Evolutionary conservation across 2,888 invertebrate species (phyloP).

Genomic region (Ornithoptera priamus): DNA sequence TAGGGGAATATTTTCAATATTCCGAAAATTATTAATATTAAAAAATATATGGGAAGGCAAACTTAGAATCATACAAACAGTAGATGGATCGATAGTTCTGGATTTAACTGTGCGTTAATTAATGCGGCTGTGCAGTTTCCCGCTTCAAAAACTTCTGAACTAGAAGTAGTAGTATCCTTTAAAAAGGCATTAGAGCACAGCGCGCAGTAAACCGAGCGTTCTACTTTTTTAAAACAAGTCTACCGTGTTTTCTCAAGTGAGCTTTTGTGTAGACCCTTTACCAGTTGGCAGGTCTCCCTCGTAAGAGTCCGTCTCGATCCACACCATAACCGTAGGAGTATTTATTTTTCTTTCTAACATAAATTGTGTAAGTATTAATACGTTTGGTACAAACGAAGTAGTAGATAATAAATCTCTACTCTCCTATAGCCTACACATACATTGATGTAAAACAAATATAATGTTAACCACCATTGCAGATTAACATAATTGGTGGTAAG

Average conservation of each 20-base stretch:
- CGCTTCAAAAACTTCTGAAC: constrained; percentile 6
- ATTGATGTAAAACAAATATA: too few relatives aligned
- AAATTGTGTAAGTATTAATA: neutral
- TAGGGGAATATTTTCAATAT: constrained; percentile 1
- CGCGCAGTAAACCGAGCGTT: neutral
- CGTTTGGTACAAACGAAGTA: neutral
- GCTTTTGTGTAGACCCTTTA: neutral
- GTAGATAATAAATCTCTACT: neutral
- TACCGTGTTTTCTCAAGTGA: neutral
- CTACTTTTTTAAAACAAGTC: neutral
- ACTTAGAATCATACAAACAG: constrained; percentile 7
- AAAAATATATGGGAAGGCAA: constrained; percentile 6
- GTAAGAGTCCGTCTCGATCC: neutral
- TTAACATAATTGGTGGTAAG: too few relatives aligned
- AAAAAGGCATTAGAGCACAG: constrained; percentile 4
- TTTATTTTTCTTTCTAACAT: neutral
- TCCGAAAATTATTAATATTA: constrained; percentile 2
- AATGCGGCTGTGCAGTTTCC: constrained; percentile 11
- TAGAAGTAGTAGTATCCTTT: constrained; percentile 1
- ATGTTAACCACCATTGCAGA: too few relatives aligned
- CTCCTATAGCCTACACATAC: too few relatives aligned
- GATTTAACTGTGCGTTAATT: constrained; percentile 18
- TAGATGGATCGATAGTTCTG: constrained; percentile 8
- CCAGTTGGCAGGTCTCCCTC: neutral
- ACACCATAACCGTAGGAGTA: neutral